phyloP scores from a whole-genome alignment of 2,797 vertebrate genomes.

The Coregonus ussuriensis region DNA sequence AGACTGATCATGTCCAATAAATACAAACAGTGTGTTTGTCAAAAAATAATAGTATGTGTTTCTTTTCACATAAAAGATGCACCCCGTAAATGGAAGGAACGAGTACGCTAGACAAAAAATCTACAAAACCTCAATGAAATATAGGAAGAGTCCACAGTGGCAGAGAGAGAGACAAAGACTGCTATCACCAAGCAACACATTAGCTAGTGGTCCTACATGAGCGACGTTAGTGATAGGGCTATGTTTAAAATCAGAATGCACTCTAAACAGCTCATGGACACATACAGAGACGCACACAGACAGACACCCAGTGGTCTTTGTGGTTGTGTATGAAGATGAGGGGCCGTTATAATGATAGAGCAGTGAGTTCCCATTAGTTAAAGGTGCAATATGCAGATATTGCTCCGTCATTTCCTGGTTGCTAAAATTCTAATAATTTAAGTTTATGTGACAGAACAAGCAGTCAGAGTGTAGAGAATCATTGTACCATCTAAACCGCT shows the following conservation, averaged over 20 bases:
- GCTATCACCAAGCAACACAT: constrained; percentile 42
- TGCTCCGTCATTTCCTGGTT: too few species aligned
- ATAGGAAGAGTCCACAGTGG: constrained; percentile 12
- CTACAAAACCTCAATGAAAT: constrained; percentile 16
- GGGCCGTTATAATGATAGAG: neutral
- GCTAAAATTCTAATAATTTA: too few species aligned
- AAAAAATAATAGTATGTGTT: neutral
- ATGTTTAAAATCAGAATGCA: neutral
- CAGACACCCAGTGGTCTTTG: neutral
- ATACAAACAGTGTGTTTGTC: neutral
- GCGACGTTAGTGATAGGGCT: neutral
- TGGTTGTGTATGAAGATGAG: neutral
- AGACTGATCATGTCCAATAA: neutral
- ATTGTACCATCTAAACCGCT: too few species aligned
- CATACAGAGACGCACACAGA: constrained; percentile 17
- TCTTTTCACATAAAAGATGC: neutral
- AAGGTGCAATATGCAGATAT: too few species aligned
- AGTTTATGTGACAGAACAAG: too few species aligned
- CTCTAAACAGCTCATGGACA: neutral
- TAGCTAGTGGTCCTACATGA: constrained; percentile 16
- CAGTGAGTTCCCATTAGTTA: neutral
- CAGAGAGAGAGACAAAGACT: constrained; percentile 25
- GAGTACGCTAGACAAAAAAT: constrained; percentile 15
- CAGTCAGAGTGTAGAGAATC: too few species aligned
- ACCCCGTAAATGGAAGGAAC: neutral